These are phyloP conservation scores for Scaptomyza hsui DNA, from an alignment of 1,140 invertebrate genomes.

Conservation along the genomic window DNA sequence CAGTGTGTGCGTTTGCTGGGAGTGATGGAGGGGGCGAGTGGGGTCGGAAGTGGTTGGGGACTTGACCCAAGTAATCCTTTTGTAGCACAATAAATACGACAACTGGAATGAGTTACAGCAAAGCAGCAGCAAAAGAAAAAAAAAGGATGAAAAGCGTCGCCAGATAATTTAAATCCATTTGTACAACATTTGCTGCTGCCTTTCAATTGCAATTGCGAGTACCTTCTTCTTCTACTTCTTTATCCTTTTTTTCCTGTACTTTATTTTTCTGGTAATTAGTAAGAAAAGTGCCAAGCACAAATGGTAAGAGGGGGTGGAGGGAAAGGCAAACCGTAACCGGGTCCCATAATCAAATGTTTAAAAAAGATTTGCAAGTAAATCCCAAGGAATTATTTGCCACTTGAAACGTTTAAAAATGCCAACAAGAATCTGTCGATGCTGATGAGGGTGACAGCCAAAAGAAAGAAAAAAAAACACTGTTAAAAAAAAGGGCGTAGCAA, in stretches of 20 bases:
- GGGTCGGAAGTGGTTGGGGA: constrained; percentile 11
- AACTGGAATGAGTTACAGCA: constrained; percentile 24
- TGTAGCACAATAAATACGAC: constrained; percentile 77
- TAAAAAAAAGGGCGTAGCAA: constrained; percentile 21
- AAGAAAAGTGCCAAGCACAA: constrained; percentile 43
- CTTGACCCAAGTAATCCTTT: constrained; percentile 83
- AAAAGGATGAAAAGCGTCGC: constrained; percentile 22
- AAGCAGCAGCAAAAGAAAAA: constrained; percentile 29
- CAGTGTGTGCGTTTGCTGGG: background rate
- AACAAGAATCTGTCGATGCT: constrained; percentile 67
- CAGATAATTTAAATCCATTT: constrained; percentile 83
- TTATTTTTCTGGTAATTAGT: constrained; percentile 68
- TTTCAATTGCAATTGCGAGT: constrained; percentile 58
- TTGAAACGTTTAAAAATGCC: constrained; percentile 83
- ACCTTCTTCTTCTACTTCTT: too few species aligned
- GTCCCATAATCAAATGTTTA: constrained; percentile 75
- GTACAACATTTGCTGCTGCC: constrained; percentile 69
- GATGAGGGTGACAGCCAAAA: constrained; percentile 60
- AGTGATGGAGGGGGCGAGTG: too few species aligned
- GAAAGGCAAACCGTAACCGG: constrained; percentile 8
- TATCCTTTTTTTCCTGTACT: background rate
- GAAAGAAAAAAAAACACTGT: background rate
- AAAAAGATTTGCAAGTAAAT: constrained; percentile 82
- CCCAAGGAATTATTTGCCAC: constrained; percentile 83
- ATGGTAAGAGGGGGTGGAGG: background rate